phyloP scores from a whole-genome alignment of 2,113 vertebrate genomes.

The Vimba vimba region DNA sequence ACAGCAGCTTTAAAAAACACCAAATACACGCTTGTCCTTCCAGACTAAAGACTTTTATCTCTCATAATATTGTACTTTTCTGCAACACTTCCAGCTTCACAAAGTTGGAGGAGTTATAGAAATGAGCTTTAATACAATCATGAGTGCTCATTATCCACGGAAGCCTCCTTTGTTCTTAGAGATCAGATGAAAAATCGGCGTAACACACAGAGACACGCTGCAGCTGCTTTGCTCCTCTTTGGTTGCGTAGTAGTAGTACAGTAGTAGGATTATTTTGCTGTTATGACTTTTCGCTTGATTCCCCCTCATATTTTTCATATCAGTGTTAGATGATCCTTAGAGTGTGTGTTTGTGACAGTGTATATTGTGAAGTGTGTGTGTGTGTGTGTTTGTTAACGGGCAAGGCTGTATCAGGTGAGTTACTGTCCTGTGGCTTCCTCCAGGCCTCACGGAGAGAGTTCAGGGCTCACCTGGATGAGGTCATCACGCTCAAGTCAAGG shows the following conservation, averaged over 20 bases:
- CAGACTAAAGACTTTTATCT: background rate
- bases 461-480: constrained; percentile 86
- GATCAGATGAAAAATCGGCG: constrained; percentile 4
- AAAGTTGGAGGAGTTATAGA: constrained; percentile 5
- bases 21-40: background rate
- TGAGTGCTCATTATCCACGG: constrained; percentile 11
- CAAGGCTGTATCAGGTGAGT: constrained; percentile 27
- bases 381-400: constrained; percentile 35
- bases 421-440: constrained; percentile 66
- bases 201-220: constrained; percentile 3
- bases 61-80: background rate
- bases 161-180: background rate
- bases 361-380: constrained; percentile 34
- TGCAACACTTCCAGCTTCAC: background rate
- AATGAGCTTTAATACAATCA: background rate
- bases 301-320: constrained; percentile 28
- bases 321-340: constrained; percentile 17
- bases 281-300: constrained; percentile 13
- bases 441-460: constrained; percentile 85
- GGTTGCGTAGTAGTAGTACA: constrained; percentile 11
- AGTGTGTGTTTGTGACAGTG: constrained; percentile 39
- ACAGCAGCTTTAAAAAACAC: background rate
- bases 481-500: constrained; percentile 87
- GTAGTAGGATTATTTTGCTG: background rate
- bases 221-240: constrained; percentile 21